phyloP scores from a whole-genome alignment of 2,888 invertebrate species.

The Nomada lathburiana region DNA sequence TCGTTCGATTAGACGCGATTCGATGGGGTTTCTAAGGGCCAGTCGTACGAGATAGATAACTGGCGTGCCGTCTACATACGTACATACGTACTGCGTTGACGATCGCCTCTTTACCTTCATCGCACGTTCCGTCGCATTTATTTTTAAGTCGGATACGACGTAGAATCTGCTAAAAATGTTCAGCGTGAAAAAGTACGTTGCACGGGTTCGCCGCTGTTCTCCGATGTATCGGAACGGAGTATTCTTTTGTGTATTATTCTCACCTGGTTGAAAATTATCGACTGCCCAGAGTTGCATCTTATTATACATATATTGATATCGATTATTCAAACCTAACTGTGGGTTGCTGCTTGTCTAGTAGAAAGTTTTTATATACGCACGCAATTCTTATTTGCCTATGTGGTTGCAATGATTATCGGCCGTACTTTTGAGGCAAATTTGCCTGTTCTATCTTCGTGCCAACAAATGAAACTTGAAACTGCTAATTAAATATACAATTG shows the following conservation, averaged over 20 bases:
- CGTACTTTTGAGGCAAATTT: too few relatives aligned
- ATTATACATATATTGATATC: too few relatives aligned
- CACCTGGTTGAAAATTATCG: too few relatives aligned
- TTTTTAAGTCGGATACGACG: constrained; percentile 26
- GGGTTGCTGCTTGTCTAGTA: too few relatives aligned
- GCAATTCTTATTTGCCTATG: too few relatives aligned
- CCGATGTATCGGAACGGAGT: neutral
- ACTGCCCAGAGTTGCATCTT: too few relatives aligned
- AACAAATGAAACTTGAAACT: too few relatives aligned
- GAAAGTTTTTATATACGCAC: too few relatives aligned
- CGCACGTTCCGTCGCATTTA: constrained; percentile 16
- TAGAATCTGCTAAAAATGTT: constrained; percentile 14
- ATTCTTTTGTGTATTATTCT: neutral
- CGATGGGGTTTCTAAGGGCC: neutral
- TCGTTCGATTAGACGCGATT: neutral
- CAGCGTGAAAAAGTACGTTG: constrained; percentile 2
- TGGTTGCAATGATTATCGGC: too few relatives aligned
- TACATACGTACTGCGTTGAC: constrained; percentile 2
- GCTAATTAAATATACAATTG: too few relatives aligned
- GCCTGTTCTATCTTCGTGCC: too few relatives aligned
- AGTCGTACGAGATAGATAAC: neutral
- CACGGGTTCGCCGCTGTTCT: neutral
- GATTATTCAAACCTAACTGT: too few relatives aligned
- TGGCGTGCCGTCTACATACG: neutral
- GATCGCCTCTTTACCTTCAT: constrained; percentile 4